Evolutionary conservation across 2,113 vertebrate species (phyloP).

Genomic region (Tauraco erythrolophus): DNA sequence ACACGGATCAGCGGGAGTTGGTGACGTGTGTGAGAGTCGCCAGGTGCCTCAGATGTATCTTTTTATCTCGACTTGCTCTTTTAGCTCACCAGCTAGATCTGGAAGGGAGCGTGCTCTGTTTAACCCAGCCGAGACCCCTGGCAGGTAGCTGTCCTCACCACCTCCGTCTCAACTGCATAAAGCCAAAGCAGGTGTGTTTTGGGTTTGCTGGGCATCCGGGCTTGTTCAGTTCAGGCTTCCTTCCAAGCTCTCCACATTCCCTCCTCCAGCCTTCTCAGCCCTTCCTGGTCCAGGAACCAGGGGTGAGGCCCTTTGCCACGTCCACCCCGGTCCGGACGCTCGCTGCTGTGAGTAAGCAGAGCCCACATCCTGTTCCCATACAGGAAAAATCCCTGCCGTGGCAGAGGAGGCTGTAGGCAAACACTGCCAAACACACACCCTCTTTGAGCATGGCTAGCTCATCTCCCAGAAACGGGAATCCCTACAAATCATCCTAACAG

Average conservation of each 20-base stretch:
- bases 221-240: background rate
- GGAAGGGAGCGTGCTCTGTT: background rate
- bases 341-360: background rate
- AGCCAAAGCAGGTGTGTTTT: background rate
- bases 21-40: background rate
- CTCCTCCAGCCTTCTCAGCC: background rate
- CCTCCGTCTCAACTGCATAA: background rate
- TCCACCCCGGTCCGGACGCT: background rate
- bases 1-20: background rate
- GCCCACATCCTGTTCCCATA: slow-evolving; percentile 32
- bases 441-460: background rate
- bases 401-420: background rate
- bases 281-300: slow-evolving; percentile 18
- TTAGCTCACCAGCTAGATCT: background rate
- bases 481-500: background rate
- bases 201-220: background rate
- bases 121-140: background rate
- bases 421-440: background rate
- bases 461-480: background rate
- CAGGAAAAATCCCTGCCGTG: background rate
- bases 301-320: slow-evolving; percentile 22
- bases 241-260: background rate
- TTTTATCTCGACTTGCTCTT: background rate
- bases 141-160: background rate
- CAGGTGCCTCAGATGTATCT: background rate